Evolutionary conservation across 2,888 invertebrate genomes (phyloP).

Genomic region (Notocelia uddmanniana): DNA sequence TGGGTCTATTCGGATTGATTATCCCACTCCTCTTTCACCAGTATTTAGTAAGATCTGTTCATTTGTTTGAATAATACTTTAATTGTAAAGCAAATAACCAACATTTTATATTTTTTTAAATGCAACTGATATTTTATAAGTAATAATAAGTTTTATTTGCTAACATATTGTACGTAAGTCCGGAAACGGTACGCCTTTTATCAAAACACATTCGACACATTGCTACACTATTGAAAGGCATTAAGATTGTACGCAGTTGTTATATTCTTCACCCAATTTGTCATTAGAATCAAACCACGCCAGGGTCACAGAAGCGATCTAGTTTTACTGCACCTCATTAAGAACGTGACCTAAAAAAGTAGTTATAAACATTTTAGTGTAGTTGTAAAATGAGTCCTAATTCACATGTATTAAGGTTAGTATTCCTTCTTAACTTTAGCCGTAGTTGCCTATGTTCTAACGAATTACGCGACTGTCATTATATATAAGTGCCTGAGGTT

Average conservation of each 20-base stretch:
- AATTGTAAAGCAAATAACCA: too few species aligned
- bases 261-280: background rate
- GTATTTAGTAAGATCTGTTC: too few species aligned
- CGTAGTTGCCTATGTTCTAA: background rate
- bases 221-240: background rate
- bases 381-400: background rate
- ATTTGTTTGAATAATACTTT: too few species aligned
- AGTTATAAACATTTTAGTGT: background rate
- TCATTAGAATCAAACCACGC: background rate
- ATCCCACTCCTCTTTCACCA: too few species aligned
- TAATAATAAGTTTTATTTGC: too few species aligned
- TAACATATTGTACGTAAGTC: too few species aligned
- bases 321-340: conserved; percentile 27
- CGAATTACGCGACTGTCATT: conserved; percentile 22
- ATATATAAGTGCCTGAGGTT: conserved; percentile 36
- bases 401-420: background rate
- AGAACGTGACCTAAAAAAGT: background rate
- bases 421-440: background rate
- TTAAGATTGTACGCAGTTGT: background rate
- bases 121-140: too few species aligned
- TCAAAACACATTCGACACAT: background rate
- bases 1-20: too few species aligned
- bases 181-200: background rate
- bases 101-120: too few species aligned
- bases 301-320: conserved; percentile 30